These are phyloP conservation scores for Ochlodes sylvanus DNA, from an alignment of 2,888 invertebrate genomes.

Conservation along the genomic window DNA sequence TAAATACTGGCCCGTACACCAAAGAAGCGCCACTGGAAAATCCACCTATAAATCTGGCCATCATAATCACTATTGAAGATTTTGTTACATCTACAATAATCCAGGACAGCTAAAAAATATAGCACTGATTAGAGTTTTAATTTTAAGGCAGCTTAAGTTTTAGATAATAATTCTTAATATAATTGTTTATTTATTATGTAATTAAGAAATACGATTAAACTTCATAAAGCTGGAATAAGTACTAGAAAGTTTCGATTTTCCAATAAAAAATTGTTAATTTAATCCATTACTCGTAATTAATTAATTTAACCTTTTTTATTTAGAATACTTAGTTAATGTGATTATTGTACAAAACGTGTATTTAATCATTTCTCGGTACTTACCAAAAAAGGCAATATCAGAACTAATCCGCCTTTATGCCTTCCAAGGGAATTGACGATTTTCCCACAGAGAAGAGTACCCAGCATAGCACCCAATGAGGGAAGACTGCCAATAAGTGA, in stretches of 20 bases:
- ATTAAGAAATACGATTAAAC: too few relatives aligned
- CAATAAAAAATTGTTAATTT: too few relatives aligned
- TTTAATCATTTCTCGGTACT: constrained; percentile 45
- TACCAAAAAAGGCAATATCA: constrained; percentile 79
- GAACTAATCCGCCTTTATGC: constrained; percentile 77
- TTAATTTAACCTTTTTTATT: too few relatives aligned
- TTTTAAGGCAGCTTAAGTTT: too few relatives aligned
- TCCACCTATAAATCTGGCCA: constrained; percentile 85
- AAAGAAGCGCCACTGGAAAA: constrained; percentile 78
- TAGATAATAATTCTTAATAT: too few relatives aligned
- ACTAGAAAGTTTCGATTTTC: too few relatives aligned
- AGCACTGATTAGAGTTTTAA: too few relatives aligned
- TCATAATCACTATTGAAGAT: constrained; percentile 69
- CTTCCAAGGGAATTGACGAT: constrained; percentile 80
- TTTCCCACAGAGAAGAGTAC: constrained; percentile 72
- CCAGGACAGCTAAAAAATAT: constrained; percentile 79
- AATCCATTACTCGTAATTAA: too few relatives aligned
- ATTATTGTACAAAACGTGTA: constrained; percentile 28
- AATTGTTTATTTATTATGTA: too few relatives aligned
- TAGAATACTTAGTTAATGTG: too few relatives aligned
- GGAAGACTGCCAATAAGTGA: constrained; percentile 84
- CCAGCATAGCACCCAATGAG: constrained; percentile 80
- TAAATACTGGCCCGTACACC: constrained; percentile 85
- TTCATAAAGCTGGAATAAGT: too few relatives aligned
- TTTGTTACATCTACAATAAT: constrained; percentile 76